Percentiles rank a stretch among this genome's conserved stretches.
These are phyloP conservation scores for Macrosoma leucophasiata DNA, from an alignment of 2,888 invertebrate species.

Conservation along the genomic window DNA sequence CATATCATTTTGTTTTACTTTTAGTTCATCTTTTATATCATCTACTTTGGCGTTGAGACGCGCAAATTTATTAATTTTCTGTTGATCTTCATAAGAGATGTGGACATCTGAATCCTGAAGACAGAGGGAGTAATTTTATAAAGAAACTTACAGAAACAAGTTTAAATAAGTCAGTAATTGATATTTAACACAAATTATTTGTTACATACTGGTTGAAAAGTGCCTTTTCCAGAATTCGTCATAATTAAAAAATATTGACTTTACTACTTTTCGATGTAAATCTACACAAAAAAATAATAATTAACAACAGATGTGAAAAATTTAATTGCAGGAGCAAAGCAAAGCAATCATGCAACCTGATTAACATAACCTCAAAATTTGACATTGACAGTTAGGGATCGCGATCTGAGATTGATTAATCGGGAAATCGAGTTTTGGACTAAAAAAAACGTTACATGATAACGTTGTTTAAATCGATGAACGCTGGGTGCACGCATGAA, in stretches of 20 bases:
- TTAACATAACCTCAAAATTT: no score
- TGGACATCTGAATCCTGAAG: conserved; percentile 91
- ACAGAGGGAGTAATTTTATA: conserved; percentile 10
- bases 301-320: no score
- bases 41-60: conserved; percentile 93
- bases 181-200: not conserved
- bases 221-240: conserved; percentile 76
- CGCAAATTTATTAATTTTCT: conserved; percentile 98
- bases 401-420: no score
- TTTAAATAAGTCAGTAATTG: not conserved
- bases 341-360: no score
- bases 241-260: conserved; percentile 30
- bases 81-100: conserved; percentile 97
- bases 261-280: no score
- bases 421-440: no score
- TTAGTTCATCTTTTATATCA: conserved; percentile 91
- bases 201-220: conserved; percentile 81
- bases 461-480: no score
- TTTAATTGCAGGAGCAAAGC: no score
- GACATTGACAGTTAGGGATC: no score
- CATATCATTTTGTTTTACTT: conserved; percentile 90
- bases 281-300: no score
- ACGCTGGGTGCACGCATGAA: no score
- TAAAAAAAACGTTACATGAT: no score
- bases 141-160: conserved; percentile 5